These are phyloP conservation scores for Distichodus sexfasciatus DNA, from an alignment of 2,797 vertebrate genomes.

Conservation along the genomic window DNA sequence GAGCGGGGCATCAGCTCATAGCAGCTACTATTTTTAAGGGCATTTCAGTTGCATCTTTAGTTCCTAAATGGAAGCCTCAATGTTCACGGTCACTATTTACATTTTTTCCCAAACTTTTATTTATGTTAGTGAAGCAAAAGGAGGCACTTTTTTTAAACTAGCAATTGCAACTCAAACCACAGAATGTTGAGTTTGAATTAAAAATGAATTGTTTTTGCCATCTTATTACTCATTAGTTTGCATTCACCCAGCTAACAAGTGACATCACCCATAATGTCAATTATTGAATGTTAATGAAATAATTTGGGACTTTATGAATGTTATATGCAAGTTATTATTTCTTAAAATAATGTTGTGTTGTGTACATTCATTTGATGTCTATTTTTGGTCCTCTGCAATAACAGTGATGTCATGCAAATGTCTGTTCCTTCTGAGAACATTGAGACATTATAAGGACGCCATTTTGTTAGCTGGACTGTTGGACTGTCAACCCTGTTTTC, in stretches of 20 bases:
- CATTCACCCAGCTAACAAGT: neutral
- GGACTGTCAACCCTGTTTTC: neutral
- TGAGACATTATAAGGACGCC: too few relatives aligned
- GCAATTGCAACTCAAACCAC: neutral
- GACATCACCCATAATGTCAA: too few relatives aligned
- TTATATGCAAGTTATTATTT: too few relatives aligned
- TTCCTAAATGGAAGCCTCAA: neutral
- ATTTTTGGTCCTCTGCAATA: too few relatives aligned
- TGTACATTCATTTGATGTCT: too few relatives aligned
- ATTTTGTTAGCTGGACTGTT: too few relatives aligned
- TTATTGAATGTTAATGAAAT: too few relatives aligned
- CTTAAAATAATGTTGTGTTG: too few relatives aligned
- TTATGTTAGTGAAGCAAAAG: neutral
- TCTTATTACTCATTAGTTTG: too few relatives aligned
- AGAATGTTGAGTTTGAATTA: neutral
- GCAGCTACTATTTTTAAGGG: neutral
- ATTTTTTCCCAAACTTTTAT: neutral
- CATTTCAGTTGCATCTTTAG: neutral
- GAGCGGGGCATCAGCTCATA: neutral
- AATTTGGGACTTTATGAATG: too few relatives aligned
- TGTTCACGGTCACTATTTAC: neutral
- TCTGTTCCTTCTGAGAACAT: too few relatives aligned
- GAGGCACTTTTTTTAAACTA: conserved; percentile 13
- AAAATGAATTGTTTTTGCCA: neutral
- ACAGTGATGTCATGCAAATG: too few relatives aligned